Percentiles rank a stretch among this genome's conserved stretches.
Evolutionary conservation across 2,797 vertebrate species (phyloP).

Genomic region (Graptemys geographica): DNA sequence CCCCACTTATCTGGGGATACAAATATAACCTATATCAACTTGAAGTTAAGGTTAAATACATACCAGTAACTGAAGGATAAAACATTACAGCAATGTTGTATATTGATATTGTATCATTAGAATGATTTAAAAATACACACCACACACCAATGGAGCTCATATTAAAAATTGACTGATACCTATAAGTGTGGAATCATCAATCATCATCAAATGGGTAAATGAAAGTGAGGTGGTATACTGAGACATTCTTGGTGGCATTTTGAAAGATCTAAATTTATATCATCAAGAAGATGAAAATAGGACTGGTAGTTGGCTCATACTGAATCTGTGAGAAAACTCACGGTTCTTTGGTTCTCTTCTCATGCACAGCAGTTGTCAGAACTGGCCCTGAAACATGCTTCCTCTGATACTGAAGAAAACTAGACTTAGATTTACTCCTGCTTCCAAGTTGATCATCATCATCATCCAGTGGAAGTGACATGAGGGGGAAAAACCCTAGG

Average conservation of each 20-base stretch:
- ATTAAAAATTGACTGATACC: not conserved
- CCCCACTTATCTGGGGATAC: not conserved
- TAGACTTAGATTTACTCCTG: not conserved
- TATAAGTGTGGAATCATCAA: not conserved
- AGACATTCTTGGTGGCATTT: not conserved
- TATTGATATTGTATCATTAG: not conserved
- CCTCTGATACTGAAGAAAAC: not conserved
- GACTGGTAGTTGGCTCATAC: not conserved
- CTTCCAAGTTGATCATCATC: rapidly evolving
- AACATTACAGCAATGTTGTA: not conserved
- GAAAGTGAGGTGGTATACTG: not conserved
- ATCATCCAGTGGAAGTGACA: not conserved
- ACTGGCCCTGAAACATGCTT: not conserved
- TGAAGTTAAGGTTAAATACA: not conserved
- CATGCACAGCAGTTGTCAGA: not conserved
- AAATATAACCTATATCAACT: not conserved
- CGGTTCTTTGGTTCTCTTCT: not conserved
- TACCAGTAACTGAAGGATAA: not conserved
- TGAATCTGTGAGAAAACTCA: not conserved
- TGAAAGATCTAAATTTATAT: not conserved
- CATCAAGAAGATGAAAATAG: not conserved
- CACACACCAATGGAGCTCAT: not conserved
- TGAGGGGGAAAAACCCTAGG: not conserved
- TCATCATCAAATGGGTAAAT: not conserved
- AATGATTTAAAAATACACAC: not conserved